These are phyloP conservation scores for Cephonodes hylas DNA, from an alignment of 2,888 invertebrate species.

Conservation along the genomic window DNA sequence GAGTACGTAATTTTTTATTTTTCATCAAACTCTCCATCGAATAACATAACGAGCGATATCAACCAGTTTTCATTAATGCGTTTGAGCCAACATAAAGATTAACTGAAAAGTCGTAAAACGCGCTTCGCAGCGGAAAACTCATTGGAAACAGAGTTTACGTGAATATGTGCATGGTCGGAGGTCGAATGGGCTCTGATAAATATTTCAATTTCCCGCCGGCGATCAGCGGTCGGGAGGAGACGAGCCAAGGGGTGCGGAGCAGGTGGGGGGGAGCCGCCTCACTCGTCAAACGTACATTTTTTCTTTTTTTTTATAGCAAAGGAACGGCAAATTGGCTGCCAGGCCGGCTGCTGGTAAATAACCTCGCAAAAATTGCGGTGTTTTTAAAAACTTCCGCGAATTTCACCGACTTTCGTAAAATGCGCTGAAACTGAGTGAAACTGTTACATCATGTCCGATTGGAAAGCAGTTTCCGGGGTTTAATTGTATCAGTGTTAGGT, in stretches of 20 bases:
- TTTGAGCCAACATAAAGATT: not conserved
- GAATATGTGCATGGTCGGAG: constrained; percentile 3
- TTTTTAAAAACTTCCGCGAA: too few relatives aligned
- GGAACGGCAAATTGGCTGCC: not conserved
- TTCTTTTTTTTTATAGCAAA: not conserved
- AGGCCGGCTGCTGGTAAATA: not conserved
- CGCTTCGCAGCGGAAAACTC: not conserved
- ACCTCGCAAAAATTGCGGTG: not conserved
- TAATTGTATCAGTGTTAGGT: too few relatives aligned
- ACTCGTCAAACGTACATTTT: not conserved
- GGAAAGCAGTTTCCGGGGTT: too few relatives aligned
- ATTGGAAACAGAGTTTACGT: not conserved
- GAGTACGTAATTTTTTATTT: not conserved
- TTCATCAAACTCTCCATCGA: not conserved
- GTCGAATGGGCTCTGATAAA: constrained; percentile 7
- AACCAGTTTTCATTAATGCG: not conserved
- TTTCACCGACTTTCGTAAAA: too few relatives aligned
- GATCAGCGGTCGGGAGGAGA: not conserved
- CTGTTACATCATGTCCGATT: too few relatives aligned
- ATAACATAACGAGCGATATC: not conserved
- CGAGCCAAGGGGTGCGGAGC: not conserved
- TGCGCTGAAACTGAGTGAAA: too few relatives aligned
- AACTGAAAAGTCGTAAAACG: constrained; percentile 5
- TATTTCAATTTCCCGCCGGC: constrained; percentile 6
- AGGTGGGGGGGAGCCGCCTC: not conserved